A percentile compares a stretch with the other conserved stretches of the same genome.
These are phyloP conservation scores for Ovis canadensis DNA, from an alignment of 2,113 vertebrate genomes.

Conservation along the genomic window DNA sequence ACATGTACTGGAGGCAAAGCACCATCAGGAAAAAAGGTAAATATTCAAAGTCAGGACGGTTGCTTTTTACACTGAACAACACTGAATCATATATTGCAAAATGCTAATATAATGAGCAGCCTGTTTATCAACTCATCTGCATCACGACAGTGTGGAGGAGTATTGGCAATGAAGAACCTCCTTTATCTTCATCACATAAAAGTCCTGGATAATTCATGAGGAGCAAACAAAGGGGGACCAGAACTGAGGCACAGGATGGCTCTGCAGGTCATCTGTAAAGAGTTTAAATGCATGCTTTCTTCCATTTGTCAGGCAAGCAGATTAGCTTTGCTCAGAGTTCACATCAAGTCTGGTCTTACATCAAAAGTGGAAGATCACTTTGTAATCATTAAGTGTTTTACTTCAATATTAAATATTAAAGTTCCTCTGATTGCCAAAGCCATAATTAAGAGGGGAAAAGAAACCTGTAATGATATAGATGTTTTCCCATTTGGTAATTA, in stretches of 20 bases:
- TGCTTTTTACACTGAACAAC: background rate
- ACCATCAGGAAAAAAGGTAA: background rate
- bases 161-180: background rate
- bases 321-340: background rate
- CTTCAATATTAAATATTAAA: constrained; percentile 42
- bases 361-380: background rate
- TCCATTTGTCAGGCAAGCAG: background rate
- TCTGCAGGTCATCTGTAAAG: background rate
- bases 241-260: background rate
- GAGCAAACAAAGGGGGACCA: background rate
- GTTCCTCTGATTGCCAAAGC: background rate
- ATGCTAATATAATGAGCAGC: constrained; percentile 17
- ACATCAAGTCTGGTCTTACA: constrained; percentile 21
- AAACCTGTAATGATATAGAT: background rate
- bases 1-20: background rate
- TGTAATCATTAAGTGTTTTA: constrained; percentile 28
- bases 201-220: constrained; percentile 36
- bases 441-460: constrained; percentile 3
- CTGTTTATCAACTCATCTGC: constrained; percentile 10
- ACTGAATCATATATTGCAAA: background rate
- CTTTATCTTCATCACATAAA: background rate
- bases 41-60: background rate
- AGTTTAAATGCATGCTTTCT: constrained; percentile 9
- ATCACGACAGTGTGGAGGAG: background rate
- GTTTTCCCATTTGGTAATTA: background rate